Evolutionary conservation across 2,888 invertebrate genomes (phyloP).

Genomic region (Parthenolecanium corni): DNA sequence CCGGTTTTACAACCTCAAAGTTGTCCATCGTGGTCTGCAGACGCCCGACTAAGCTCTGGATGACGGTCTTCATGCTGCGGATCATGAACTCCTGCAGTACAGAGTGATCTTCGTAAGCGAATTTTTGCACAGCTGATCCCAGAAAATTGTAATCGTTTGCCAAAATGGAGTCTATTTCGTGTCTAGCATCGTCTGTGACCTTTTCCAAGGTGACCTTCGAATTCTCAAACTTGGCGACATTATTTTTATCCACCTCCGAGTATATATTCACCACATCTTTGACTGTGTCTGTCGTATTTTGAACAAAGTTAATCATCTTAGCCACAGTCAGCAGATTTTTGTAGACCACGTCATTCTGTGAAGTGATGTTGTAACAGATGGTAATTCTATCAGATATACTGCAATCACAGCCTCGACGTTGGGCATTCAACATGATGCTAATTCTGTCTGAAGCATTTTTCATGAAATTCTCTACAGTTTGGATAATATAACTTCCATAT

Average conservation of each 20-base stretch:
- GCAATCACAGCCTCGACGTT: conserved; percentile 8
- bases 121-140: not conserved
- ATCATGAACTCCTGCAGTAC: not conserved
- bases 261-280: not conserved
- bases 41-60: not conserved
- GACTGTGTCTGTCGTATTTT: conserved; percentile 5
- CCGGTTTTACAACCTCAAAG: conserved; percentile 7
- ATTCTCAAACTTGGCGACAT: not conserved
- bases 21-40: not conserved
- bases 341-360: conserved; percentile 12
- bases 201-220: not conserved
- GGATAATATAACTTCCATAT: conserved; percentile 4
- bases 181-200: not conserved
- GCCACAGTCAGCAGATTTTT: not conserved
- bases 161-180: not conserved
- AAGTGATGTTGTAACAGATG: conserved; percentile 14
- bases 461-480: conserved; percentile 7
- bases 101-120: not conserved
- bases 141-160: conserved; percentile 1
- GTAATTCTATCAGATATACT: not conserved
- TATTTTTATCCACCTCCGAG: not conserved
- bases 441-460: conserved; percentile 11
- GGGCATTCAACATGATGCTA: conserved; percentile 3
- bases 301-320: not conserved
- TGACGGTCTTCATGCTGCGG: not conserved